Percentiles rank a stretch among this genome's conserved stretches.
Conservation (phyloP, 2,113 vertebrate genomes). For the Tringa solitaria region DNA sequence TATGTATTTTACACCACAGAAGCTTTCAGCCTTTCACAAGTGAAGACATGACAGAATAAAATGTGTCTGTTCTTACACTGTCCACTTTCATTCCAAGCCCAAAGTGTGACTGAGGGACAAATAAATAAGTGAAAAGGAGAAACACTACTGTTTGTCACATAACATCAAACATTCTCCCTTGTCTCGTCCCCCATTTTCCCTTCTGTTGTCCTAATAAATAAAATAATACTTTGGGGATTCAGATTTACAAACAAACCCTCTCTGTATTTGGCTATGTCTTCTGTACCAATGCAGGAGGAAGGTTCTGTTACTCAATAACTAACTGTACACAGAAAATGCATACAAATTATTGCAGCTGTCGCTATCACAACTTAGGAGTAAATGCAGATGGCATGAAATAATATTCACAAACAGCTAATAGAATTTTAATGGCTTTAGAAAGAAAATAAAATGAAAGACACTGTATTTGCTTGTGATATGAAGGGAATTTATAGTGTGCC, state of each 20-base stretch:
- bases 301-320: constrained; percentile 59
- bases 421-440: constrained; percentile 78
- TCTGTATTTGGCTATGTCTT: constrained; percentile 61
- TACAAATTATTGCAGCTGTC: constrained; percentile 77
- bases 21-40: not conserved
- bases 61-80: not conserved
- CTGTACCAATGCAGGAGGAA: constrained; percentile 50
- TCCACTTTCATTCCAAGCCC: not conserved
- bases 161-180: constrained; percentile 51
- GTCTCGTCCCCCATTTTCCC: constrained; percentile 27
- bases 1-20: not conserved
- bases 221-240: constrained; percentile 61
- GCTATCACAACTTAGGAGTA: constrained; percentile 67
- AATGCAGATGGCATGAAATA: constrained; percentile 80
- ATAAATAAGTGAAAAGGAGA: constrained; percentile 32
- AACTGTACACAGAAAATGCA: constrained; percentile 60
- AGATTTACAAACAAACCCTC: constrained; percentile 73
- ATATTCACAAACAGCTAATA: constrained; percentile 80
- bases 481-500: constrained; percentile 51
- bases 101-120: not conserved
- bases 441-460: constrained; percentile 70
- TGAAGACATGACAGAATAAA: not conserved
- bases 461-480: constrained; percentile 49
- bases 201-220: constrained; percentile 72
- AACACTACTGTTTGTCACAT: constrained; percentile 31